These are phyloP conservation scores for Macaria liturata DNA, from an alignment of 2,888 invertebrate species.

Conservation along the genomic window DNA sequence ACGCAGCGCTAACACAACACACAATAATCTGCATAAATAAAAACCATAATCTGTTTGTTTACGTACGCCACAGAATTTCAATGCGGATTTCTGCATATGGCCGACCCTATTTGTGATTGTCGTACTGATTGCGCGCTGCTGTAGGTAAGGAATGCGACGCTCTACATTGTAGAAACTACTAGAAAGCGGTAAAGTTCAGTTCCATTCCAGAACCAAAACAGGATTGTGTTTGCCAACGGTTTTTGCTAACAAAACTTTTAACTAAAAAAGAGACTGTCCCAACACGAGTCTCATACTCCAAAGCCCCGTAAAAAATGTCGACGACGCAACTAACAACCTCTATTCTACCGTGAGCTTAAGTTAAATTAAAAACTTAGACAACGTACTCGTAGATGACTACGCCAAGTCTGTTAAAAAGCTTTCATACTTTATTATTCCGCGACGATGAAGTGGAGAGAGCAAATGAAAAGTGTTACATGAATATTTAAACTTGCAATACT, in stretches of 20 bases:
- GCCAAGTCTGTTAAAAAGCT: slow-evolving; percentile 25
- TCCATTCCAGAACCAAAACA: too few relatives aligned
- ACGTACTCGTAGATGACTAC: slow-evolving; percentile 10
- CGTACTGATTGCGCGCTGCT: slow-evolving; percentile 14
- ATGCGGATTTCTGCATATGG: slow-evolving; percentile 29
- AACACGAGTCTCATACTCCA: too few relatives aligned
- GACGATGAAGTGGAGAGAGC: slow-evolving; percentile 16
- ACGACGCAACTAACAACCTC: slow-evolving; percentile 1
- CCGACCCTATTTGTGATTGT: slow-evolving; percentile 19
- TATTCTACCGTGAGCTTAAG: slow-evolving; percentile 1
- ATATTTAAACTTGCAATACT: slow-evolving; percentile 17
- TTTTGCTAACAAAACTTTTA: too few relatives aligned
- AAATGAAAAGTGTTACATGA: slow-evolving; percentile 23
- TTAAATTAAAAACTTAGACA: slow-evolving; percentile 20
- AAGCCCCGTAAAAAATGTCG: not conserved
- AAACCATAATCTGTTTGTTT: slow-evolving; percentile 42
- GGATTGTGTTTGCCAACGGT: too few relatives aligned
- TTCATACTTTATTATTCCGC: slow-evolving; percentile 24
- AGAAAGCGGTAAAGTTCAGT: too few relatives aligned
- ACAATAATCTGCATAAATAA: slow-evolving; percentile 41
- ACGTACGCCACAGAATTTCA: slow-evolving; percentile 34
- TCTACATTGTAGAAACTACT: too few relatives aligned
- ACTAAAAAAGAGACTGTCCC: too few relatives aligned
- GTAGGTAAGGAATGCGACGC: too few relatives aligned
- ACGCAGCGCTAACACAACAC: slow-evolving; percentile 29